phyloP scores from a whole-genome alignment of 2,113 vertebrate species.

The Rhinolophus sinicus region DNA sequence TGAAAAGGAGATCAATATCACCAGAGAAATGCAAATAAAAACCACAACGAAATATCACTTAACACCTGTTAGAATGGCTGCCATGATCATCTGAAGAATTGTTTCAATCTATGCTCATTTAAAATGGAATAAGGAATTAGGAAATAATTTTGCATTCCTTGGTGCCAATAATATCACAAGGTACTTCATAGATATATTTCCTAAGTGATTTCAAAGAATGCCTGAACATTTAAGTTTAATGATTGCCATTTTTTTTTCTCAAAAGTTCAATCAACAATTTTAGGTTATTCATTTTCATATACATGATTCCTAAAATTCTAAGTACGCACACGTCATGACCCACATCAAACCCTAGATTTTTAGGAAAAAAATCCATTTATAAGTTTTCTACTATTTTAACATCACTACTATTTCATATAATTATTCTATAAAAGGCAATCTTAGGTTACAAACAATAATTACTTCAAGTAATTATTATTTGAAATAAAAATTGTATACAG shows the following conservation, averaged over 20 bases:
- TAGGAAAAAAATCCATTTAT: background rate
- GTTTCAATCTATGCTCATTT: background rate
- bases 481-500: background rate
- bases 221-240: background rate
- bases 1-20: too few relatives aligned
- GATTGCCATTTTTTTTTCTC: background rate
- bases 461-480: background rate
- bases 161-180: background rate
- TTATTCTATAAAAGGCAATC: background rate
- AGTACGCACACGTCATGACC: background rate
- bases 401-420: background rate
- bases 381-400: background rate
- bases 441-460: too few relatives aligned
- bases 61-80: background rate
- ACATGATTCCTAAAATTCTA: background rate
- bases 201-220: background rate
- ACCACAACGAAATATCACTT: too few relatives aligned
- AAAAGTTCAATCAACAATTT: background rate
- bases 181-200: background rate
- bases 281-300: background rate
- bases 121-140: background rate
- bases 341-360: background rate
- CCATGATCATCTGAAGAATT: background rate
- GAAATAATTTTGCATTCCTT: background rate
- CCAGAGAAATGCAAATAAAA: too few relatives aligned